These are phyloP conservation scores for Sphecodes monilicornis DNA, from an alignment of 2,888 invertebrate genomes.

Conservation along the genomic window DNA sequence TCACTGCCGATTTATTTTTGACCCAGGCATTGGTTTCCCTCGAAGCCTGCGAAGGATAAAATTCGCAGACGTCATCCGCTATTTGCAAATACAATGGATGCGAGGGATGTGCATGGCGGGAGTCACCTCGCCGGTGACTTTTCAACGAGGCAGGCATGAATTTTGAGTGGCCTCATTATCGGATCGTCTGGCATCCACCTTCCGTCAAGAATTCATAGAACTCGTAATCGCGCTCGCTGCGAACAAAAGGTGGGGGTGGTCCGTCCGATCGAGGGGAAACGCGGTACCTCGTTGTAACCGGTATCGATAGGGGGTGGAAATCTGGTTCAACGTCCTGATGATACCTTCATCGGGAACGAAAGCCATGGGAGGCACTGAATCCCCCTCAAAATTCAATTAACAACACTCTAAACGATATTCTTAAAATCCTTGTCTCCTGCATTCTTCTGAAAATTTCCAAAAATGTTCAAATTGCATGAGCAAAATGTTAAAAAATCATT, in stretches of 20 bases:
- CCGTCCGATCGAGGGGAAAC: slow-evolving; percentile 30
- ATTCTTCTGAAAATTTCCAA: background rate
- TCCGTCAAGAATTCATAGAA: slow-evolving; percentile 66
- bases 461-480: background rate
- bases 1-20: background rate
- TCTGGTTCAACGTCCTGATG: slow-evolving; percentile 69
- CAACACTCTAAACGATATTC: slow-evolving; percentile 27
- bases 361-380: slow-evolving; percentile 69
- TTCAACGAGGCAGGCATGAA: slow-evolving; percentile 58
- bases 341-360: slow-evolving; percentile 72
- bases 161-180: slow-evolving; percentile 66
- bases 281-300: slow-evolving; percentile 48
- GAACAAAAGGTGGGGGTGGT: slow-evolving; percentile 52
- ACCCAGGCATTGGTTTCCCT: background rate
- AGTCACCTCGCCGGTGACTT: slow-evolving; percentile 35
- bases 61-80: slow-evolving; percentile 30
- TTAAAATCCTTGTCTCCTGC: background rate
- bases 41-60: background rate
- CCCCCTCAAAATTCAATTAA: slow-evolving; percentile 77
- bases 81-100: slow-evolving; percentile 58
- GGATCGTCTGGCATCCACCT: slow-evolving; percentile 63
- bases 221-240: slow-evolving; percentile 50
- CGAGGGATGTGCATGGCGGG: slow-evolving; percentile 40
- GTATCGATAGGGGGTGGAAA: slow-evolving; percentile 57
- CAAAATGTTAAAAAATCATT: too few species aligned